Evolutionary conservation across 2,888 invertebrate genomes (phyloP).

Genomic region (Arrhopalites spinosus): DNA sequence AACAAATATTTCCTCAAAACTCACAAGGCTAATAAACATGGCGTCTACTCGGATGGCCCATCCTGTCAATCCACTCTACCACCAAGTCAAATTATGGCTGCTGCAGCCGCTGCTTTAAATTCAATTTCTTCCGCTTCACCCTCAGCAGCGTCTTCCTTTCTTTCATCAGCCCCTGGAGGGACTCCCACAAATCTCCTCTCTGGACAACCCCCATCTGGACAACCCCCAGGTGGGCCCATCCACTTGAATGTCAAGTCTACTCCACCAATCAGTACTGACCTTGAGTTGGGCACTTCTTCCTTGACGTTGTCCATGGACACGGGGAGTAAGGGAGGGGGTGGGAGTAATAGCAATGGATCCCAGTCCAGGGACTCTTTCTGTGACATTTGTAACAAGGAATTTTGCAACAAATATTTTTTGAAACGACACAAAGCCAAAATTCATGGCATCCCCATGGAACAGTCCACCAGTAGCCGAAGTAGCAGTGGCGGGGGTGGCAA

Average conservation of each 20-base stretch:
- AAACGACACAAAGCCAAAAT: constrained; percentile 72
- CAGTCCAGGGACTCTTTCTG: constrained; percentile 65
- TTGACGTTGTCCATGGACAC: constrained; percentile 66
- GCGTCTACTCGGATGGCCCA: constrained; percentile 74
- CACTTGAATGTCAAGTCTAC: not conserved
- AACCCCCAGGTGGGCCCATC: not conserved
- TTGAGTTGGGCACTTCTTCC: constrained; percentile 19
- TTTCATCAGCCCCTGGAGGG: not conserved
- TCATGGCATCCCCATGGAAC: constrained; percentile 64
- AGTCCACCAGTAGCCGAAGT: constrained; percentile 19
- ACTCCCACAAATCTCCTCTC: constrained; percentile 34
- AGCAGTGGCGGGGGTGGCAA: not conserved
- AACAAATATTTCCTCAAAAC: constrained; percentile 98
- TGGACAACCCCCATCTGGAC: constrained; percentile 40
- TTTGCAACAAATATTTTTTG: constrained; percentile 73
- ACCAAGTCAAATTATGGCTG: constrained; percentile 11
- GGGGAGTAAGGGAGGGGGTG: constrained; percentile 60
- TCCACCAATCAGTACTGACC: not conserved
- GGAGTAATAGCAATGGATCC: constrained; percentile 61
- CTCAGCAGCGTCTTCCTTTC: constrained; percentile 12
- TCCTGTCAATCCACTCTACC: constrained; percentile 35
- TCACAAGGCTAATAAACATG: constrained; percentile 96
- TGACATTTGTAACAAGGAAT: constrained; percentile 74
- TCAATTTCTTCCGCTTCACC: constrained; percentile 30
- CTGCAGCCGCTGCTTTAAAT: not conserved